Evolutionary conservation across 2,113 vertebrate species (phyloP), one percentile per base, ranked within the genome.

Genomic region (Ictidomys tridecemlineatus): DNA sequence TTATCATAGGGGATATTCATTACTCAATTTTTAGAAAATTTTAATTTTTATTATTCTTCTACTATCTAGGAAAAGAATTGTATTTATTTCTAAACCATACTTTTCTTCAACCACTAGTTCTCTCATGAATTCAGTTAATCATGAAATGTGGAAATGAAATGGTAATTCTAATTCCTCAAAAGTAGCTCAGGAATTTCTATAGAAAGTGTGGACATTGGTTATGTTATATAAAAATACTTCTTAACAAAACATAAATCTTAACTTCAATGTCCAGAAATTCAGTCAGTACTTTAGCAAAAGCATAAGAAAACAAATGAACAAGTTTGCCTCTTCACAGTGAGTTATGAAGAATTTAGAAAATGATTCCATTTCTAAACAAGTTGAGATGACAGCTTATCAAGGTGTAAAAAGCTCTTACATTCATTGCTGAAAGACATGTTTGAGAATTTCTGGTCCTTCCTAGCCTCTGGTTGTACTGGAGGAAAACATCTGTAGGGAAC

Each of bases 371-470:
- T 2, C 61, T 74, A 45, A 95, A 42, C 63, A 42, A 20, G 3
- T 9, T 22, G 74, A 72, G 13, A 77, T 30, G 30, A 32, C 5
- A 72, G 17, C 2, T 53, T 39, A 30, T 72, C 30, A 51, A 58
- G 26, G 24, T 76, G 39, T 85, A 73, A 94, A 82, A 30, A 80
- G 7, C 65, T 42, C 73, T 89, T 82, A 45, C 3, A 18, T 28
- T 80, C 37, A 30, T n/a, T 56, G 22, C 8, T 63, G 77, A 91
- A 76, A 88, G 26, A 80, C 28, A n/a, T 82, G 1, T 65, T 69
- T 22, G 82, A 88, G 20, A 53, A 70, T 85, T 91, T 93, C 61
- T 96, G 20, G 7, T 28, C 18, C 13, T 88, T 82, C 17, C 42
- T 17, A 20, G n/a, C n/a, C 14, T 83, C 45, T 78, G 69, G 12